Evolutionary conservation across 2,888 invertebrate species (phyloP), one percentile per base, ranked within the genome.

Genomic region (Lasioglossum leucozonium): DNA sequence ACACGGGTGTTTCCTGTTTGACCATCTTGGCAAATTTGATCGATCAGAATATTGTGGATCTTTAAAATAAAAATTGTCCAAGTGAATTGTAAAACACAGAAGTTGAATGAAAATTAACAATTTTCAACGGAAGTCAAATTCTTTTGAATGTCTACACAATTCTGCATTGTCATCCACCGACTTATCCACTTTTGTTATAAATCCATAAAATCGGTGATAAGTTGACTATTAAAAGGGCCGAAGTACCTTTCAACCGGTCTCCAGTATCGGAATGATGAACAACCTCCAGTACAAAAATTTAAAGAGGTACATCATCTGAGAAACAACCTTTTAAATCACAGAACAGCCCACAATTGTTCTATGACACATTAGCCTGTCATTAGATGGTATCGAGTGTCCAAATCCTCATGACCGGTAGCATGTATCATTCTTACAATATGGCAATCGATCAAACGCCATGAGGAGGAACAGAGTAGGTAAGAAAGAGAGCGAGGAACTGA

Each of bases 401-500:
- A 58, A 58, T 58, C 26, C 5, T 30, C 30, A 16, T 58, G 55
- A 11, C 10, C 18, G 22, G 30, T n/a, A 11, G 18, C 47, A 51
- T 72, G 67, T 51, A 78, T 81, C 79, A 80, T 75, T 72, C 18
- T 42, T 40, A 83, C 76, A 83, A 85, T 83, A 69, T 73, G 62
- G 22, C 42, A 72, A 83, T 85, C 73, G 76, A 83, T 83, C 77
- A 71, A 44, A 67, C 22, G 34, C 42, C 55, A 69, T 37, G 40
- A 30, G 18, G 65, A 65, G 34, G 10, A 65, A 65, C 34, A 65
- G 34, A 18, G 34, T 18, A 55, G 55, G 55, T 3, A 6, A 18
- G 22, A 58, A 18, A 26, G 58, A 58, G 26, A 11, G 26, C 37
- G 75, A 82, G 47, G 74, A n/a, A 55, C 11, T 26, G 58, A 58